phyloP scores from a whole-genome alignment of 2,113 vertebrate species.

The Nanorana parkeri region DNA sequence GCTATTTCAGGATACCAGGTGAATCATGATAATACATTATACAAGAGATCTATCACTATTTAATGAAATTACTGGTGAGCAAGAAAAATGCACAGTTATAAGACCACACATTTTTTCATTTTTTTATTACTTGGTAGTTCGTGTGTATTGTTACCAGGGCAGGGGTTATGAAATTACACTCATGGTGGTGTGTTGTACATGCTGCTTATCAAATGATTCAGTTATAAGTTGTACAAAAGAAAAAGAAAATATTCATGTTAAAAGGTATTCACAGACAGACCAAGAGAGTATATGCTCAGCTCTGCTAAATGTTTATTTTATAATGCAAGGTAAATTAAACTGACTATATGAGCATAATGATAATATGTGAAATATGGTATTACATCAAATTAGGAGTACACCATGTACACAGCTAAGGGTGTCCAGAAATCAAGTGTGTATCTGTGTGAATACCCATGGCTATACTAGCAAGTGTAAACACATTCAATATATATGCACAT shows the following conservation, averaged over 20 bases:
- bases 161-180: not conserved
- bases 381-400: not conserved
- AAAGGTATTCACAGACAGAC: not conserved
- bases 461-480: not conserved
- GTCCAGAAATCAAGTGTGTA: too few species aligned
- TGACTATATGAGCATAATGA: not conserved
- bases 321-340: too few species aligned
- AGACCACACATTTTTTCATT: not conserved
- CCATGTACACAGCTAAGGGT: not conserved
- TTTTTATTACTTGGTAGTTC: not conserved
- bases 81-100: slow-evolving; percentile 1
- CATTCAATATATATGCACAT: not conserved
- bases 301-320: not conserved
- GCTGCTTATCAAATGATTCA: not conserved
- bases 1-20: slow-evolving; percentile 10
- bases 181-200: not conserved
- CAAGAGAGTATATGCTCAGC: not conserved
- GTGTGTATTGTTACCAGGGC: not conserved
- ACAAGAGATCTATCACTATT: slow-evolving; percentile 20
- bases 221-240: not conserved
- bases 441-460: not conserved
- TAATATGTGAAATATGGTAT: not conserved
- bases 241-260: not conserved
- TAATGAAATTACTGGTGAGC: slow-evolving; percentile 8
- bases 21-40: not conserved